Conservation (phyloP, 2,113 vertebrate species). For the Brachionichthys hirsutus region DNA sequence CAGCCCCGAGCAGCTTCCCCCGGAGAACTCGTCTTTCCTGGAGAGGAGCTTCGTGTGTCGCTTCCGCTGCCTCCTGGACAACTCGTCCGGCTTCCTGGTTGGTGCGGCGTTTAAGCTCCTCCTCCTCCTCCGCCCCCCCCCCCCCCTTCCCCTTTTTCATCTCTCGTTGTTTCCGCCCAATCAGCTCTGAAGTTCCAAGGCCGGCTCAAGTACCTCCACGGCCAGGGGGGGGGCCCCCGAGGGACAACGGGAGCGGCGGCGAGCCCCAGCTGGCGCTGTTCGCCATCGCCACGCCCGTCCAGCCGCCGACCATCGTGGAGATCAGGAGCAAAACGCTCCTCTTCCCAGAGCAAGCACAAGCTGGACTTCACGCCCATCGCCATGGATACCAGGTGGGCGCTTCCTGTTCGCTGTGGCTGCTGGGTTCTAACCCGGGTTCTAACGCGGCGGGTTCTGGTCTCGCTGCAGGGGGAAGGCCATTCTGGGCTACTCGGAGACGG, state of each 20-base stretch:
- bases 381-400: constrained; percentile 77
- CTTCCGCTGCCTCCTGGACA: constrained; percentile 85
- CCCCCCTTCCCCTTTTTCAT: background rate
- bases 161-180: background rate
- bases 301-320: constrained; percentile 76
- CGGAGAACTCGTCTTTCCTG: constrained; percentile 82
- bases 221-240: constrained; percentile 57
- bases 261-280: constrained; percentile 75
- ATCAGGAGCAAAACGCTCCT: constrained; percentile 75
- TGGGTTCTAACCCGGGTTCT: no score
- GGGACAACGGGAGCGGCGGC: constrained; percentile 42
- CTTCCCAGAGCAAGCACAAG: constrained; percentile 80
- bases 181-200: constrained; percentile 80
- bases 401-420: no score
- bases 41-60: constrained; percentile 81
- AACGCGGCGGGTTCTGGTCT: no score
- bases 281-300: constrained; percentile 69
- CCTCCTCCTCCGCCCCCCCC: no score
- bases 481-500: constrained; percentile 79
- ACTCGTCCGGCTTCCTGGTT: constrained; percentile 83
- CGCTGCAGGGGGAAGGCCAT: constrained; percentile 69
- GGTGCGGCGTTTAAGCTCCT: background rate
- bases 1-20: constrained; percentile 70
- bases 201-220: constrained; percentile 76
- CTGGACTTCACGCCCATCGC: constrained; percentile 79